Base-by-base conservation (phyloP, 1,140 invertebrate genomes). In the Sesamia nonagrioides region DNA sequence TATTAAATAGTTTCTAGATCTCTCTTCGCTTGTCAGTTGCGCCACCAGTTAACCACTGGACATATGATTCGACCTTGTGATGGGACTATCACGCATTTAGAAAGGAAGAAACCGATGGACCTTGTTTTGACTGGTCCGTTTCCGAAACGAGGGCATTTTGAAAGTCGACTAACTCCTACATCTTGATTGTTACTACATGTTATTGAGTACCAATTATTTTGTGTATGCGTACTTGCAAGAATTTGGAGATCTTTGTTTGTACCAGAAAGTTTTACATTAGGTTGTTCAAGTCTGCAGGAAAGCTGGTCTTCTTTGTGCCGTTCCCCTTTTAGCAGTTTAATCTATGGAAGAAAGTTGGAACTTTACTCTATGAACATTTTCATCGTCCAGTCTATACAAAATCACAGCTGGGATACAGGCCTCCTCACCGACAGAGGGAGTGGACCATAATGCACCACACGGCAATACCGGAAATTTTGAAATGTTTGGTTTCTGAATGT, bases 21-120 rank as follows among this genome's bases (percentile, higher is more conserved):
- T 40, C 72, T 63, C 6, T 9, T 6, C n/a, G 1, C 15, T 35
- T 68, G 27, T 66, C 50, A 69, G 60, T 82, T 79, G 56, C 5
- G n/a, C 58, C 78, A 48, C 13, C n/a, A 7, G 17, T 33, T 18
- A 17, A 33, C 75, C 66, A 63, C 66, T 82, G 82, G 78, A 85
- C 82, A 84, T 78, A 82, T 78, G 50, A 52, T 6, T 6, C 42
- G 87, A 85, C 88, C 89, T 90, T 90, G 85, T 45, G 87, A 87
- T 86, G 86, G 82, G 72, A 80, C 82, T 58, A 78, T 74, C 73
- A 66, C 76, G 72, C 61, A 69, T 88, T 91, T 91, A 91, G 89
- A 91, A 91, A 88, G 89, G 89, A 83, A 86, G 78, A 78, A 80
- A 78, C 73, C 74, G 68, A 58, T 60, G 81, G 82, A 84, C 81